Base-by-base conservation (phyloP, 2,113 vertebrate species). In the Brachirus orientalis region DNA sequence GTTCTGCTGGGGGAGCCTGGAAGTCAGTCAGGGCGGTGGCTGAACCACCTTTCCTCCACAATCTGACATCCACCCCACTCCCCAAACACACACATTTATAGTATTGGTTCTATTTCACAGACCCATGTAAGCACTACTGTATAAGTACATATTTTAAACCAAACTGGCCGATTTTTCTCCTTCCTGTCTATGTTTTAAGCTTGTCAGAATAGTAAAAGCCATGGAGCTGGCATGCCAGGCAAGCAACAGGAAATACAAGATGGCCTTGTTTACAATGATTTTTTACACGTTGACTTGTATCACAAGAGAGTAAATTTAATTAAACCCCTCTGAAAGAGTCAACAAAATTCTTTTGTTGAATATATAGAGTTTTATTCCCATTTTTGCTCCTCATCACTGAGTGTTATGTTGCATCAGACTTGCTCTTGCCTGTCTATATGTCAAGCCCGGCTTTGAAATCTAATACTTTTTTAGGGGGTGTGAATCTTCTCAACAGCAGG, bases 1-100 rank as follows among this genome's bases (percentile, higher is more conserved):
- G 89, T 90, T 85, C 38, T 65, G 69, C 79, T 28, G 61, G 80
- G 80, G 81, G 82, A 75, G 79, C 79, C 79, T 91, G 82, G 89
- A 85, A 90, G 88, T 88, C 86, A 86, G 84, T 86, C 83, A 89
- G 86, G 87, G 83, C 81, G 90, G 87, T 80, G 84, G 88, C 86
- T 76, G 79, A 88, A 89, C 87, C 89, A 88, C 87, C 89, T 86
- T 86, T 84, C 74, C 82, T 80, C 80, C 58, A 33, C 84, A 88
- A 80, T 60, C 80, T 55, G 16, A 70, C 71, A 71, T 86, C 84
- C 86, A 85, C 55, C 89, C 77, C 85, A 47, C 85, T 73, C 82
- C 85, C 71, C 74, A 69, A 78, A 68, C 72, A 57, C 60, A 74
- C 67, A 36, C 22, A 53, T 36, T 5, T 61, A 59, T 28, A 78